Conservation (phyloP, 2,113 vertebrate genomes). For the Anarrhichthys ocellatus region DNA sequence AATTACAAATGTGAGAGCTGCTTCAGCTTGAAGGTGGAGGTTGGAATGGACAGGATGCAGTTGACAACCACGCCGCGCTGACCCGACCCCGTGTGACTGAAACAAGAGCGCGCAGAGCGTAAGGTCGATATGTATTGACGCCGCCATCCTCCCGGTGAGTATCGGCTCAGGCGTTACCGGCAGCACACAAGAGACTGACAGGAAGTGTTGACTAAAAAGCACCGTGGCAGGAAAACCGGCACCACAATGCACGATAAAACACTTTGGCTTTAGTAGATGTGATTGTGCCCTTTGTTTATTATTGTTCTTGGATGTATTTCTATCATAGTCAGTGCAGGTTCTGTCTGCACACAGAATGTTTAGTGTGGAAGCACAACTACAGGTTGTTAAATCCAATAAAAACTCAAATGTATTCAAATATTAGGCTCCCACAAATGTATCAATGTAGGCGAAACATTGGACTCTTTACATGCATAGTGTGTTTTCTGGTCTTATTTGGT, state of each 20-base stretch:
- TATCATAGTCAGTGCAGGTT: neutral
- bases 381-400: neutral
- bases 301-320: neutral
- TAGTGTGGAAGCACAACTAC: neutral
- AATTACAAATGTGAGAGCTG: neutral
- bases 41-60: neutral
- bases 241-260: neutral
- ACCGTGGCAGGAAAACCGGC: neutral
- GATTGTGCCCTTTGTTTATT: neutral
- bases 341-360: neutral
- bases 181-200: conserved; percentile 18
- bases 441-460: no score
- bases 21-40: neutral
- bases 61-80: neutral
- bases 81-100: conserved; percentile 20
- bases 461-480: no score
- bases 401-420: neutral
- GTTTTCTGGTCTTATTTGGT: no score
- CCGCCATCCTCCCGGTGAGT: neutral
- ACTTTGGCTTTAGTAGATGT: neutral
- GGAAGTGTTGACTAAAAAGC: conserved; percentile 44
- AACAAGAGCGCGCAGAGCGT: conserved; percentile 15
- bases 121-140: conserved; percentile 40
- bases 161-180: neutral
- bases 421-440: no score